These are phyloP conservation scores for Sycophila sp. DNA, from an alignment of 1,140 invertebrate species.

Conservation along the genomic window DNA sequence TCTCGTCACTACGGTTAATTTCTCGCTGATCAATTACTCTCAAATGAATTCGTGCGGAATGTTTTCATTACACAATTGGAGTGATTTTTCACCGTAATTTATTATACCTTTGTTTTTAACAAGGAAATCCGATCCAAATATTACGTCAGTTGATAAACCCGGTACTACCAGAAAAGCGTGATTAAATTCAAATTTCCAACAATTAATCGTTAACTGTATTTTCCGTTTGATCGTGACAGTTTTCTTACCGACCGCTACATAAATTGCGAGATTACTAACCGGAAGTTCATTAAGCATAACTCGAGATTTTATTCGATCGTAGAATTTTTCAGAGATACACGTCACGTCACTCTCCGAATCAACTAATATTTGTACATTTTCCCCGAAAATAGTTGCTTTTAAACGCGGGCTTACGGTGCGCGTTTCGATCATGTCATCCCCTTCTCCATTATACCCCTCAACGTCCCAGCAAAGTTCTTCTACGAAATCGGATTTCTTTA, in stretches of 20 bases:
- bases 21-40: too few relatives aligned
- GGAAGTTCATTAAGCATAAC: conserved; percentile 35
- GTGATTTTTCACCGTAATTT: too few relatives aligned
- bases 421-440: background rate
- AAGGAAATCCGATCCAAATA: conserved; percentile 37
- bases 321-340: conserved; percentile 41
- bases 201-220: background rate
- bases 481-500: background rate
- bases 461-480: background rate
- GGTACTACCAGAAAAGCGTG: conserved; percentile 32
- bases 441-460: background rate
- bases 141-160: conserved; percentile 20
- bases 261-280: conserved; percentile 38
- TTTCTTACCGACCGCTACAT: conserved; percentile 36
- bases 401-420: background rate
- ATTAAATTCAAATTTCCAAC: background rate
- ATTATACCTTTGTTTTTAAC: too few relatives aligned
- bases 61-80: too few relatives aligned
- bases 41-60: too few relatives aligned
- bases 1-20: too few relatives aligned
- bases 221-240: conserved; percentile 20
- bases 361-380: background rate
- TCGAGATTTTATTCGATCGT: conserved; percentile 22
- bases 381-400: background rate
- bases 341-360: conserved; percentile 42